Percentiles rank a stretch among this genome's conserved stretches.
phyloP scores from a whole-genome alignment of 1,140 invertebrate species.

The Drosophila ohnishii region DNA sequence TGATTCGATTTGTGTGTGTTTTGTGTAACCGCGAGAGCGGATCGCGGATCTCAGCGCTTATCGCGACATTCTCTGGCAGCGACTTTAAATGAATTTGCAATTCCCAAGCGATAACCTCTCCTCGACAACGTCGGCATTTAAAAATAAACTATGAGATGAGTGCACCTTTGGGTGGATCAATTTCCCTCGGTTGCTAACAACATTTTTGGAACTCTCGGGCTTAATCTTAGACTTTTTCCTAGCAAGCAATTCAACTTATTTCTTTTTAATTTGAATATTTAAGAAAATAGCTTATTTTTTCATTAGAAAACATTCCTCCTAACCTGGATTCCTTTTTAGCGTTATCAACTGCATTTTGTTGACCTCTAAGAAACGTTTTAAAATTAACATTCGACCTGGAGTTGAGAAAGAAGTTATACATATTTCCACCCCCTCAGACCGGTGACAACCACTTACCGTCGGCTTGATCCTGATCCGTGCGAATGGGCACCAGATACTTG shows the following conservation, averaged over 20 bases:
- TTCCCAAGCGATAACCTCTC: conserved; percentile 59
- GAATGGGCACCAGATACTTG: conserved; percentile 88
- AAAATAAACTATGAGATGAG: conserved; percentile 54
- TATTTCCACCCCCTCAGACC: neutral
- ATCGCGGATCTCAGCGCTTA: conserved; percentile 20
- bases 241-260: neutral
- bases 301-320: neutral
- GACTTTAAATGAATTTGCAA: conserved; percentile 28
- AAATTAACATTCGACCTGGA: conserved; percentile 5
- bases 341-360: neutral
- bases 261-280: no score
- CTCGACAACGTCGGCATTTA: conserved; percentile 39
- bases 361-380: neutral
- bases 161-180: conserved; percentile 30
- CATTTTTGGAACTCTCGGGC: neutral
- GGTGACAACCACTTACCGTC: conserved; percentile 83
- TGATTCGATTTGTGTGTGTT: conserved; percentile 12
- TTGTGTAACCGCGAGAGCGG: conserved; percentile 19
- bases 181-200: conserved; percentile 10
- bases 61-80: conserved; percentile 17
- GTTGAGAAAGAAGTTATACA: conserved; percentile 6
- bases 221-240: neutral
- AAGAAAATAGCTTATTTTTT: neutral
- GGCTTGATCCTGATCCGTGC: conserved; percentile 85
- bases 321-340: conserved; percentile 9